Base-by-base conservation (phyloP, 2,797 vertebrate species). In the Clarias platycephalus region DNA sequence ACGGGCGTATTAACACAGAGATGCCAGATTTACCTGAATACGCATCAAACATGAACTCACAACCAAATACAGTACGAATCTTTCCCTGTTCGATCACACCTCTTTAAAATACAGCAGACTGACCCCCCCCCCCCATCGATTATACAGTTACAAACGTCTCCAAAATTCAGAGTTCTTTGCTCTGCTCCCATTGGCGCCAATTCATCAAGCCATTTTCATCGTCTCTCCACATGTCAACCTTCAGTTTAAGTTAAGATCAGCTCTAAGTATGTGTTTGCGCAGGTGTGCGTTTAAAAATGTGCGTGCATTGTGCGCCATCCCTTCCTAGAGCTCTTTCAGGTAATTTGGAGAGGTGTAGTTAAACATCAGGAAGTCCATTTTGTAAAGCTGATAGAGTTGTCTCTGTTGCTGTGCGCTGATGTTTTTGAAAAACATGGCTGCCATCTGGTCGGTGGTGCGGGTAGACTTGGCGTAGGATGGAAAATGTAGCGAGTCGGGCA, bases 321-420 rank as follows among this genome's bases (percentile, higher is more conserved):
- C 70, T 74, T 71, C 7, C 96, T 91, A 99, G 90, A 97, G 96
- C 94, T 97, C 84, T 92, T 97, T 97, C 91, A 99, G 95, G 93
- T 99, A 99, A 94, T 94, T 94, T 89, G 98, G 98, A 91, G 95
- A 94, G 91, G 97, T 96, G 93, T 99, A 99, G 95, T 99, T 99
- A 93, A 98, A 99, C 97, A 99, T 98, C 90, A 97, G 95, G 94
- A 98, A 99, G 94, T 99, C 98, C 92, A 97, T 93, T 95, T 97
- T 97, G 94, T 99, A 99, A 89, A 99, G 96, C 91, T 98, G 96
- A 87, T 97, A 97, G 26, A 99, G 96, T 89, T 97, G 96, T 4
- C 93, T 90, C 91, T 98, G 98, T 94, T 98, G 96, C 91, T 94
- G 94, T 0, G 93, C 93, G 93, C 97, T 99, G 94, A 99, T 97